phyloP scores from a whole-genome alignment of 2,888 invertebrate species.

The Drosophila gaucha region DNA sequence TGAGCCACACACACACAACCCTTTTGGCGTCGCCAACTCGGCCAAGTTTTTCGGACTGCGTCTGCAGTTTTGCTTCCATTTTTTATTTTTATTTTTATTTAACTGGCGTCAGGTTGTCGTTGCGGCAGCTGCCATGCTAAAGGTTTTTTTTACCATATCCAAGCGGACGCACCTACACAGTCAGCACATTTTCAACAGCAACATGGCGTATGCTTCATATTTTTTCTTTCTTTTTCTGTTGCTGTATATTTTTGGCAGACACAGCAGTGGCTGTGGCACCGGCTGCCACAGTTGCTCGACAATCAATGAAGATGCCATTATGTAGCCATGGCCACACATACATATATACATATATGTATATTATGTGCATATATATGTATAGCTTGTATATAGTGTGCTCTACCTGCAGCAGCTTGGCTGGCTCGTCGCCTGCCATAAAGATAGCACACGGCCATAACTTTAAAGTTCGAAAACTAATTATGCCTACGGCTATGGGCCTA shows the following conservation, averaged over 20 bases:
- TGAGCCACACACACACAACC: constrained; percentile 25
- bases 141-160: constrained; percentile 56
- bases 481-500: constrained; percentile 76
- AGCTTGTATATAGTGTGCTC: background rate
- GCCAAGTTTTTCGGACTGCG: constrained; percentile 68
- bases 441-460: constrained; percentile 77
- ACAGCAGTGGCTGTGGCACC: constrained; percentile 41
- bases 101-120: constrained; percentile 74
- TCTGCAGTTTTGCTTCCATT: constrained; percentile 61
- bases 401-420: constrained; percentile 37
- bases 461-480: constrained; percentile 83
- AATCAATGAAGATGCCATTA: constrained; percentile 57
- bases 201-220: constrained; percentile 56
- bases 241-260: constrained; percentile 54
- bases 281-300: constrained; percentile 43
- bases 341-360: background rate
- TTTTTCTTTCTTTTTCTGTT: constrained; percentile 33
- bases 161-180: constrained; percentile 71
- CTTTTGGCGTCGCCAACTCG: constrained; percentile 65
- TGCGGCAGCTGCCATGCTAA: constrained; percentile 56
- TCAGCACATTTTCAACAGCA: constrained; percentile 63
- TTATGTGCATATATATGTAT: constrained; percentile 3
- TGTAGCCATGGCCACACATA: constrained; percentile 33
- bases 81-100: constrained; percentile 26
- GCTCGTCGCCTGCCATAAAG: constrained; percentile 62